Evolutionary conservation across 2,797 vertebrate species (phyloP).

Genomic region (Darevskia nairensis): DNA sequence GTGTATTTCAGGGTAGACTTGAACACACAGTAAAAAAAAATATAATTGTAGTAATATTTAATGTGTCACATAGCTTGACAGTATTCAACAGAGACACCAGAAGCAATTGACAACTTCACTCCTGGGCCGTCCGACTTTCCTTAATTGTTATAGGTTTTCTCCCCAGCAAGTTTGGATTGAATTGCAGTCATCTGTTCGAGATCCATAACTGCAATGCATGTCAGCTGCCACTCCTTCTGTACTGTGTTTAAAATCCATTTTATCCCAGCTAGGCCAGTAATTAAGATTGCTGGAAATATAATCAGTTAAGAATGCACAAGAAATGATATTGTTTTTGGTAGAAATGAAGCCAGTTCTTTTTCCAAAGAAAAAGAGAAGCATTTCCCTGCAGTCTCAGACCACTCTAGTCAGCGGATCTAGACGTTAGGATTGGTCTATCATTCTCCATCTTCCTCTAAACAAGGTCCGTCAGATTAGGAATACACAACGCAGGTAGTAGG

Average conservation of each 20-base stretch:
- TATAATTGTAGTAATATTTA: neutral
- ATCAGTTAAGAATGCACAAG: constrained; percentile 55
- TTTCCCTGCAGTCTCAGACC: too few relatives aligned
- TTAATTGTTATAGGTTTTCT: neutral
- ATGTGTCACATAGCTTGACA: neutral
- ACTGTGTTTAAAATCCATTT: neutral
- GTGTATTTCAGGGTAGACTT: neutral
- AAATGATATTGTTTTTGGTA: constrained; percentile 38
- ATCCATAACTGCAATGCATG: constrained; percentile 36
- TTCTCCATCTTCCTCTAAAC: neutral
- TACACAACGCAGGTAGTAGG: neutral
- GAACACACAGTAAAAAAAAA: accelerated
- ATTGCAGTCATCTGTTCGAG: constrained; percentile 46
- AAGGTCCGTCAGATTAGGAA: neutral
- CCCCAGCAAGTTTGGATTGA: constrained; percentile 2
- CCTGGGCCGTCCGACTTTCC: constrained; percentile 31
- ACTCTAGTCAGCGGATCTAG: neutral
- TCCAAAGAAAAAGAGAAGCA: neutral
- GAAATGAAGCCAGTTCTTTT: constrained; percentile 32
- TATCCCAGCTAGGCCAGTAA: constrained; percentile 46
- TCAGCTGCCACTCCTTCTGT: constrained; percentile 8
- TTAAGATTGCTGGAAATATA: constrained; percentile 42
- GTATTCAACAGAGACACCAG: neutral
- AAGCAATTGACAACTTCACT: constrained; percentile 29
- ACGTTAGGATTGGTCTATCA: neutral